Evolutionary conservation across 1,140 invertebrate genomes (phyloP).

Genomic region (Glomeris maerens): DNA sequence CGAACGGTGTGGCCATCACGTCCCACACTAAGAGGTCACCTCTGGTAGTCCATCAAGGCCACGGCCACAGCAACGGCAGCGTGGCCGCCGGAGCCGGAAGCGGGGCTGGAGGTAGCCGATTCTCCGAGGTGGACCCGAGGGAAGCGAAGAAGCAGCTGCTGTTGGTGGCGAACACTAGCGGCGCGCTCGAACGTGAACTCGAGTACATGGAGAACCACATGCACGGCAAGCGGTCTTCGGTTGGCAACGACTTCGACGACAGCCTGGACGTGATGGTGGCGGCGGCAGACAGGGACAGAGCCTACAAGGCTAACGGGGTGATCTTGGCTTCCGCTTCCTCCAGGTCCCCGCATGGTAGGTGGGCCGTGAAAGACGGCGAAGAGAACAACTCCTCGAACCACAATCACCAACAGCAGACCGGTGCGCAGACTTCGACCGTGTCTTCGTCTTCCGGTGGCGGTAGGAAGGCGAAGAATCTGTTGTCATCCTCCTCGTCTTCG

Average conservation of each 20-base stretch:
- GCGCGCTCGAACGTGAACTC: constrained; percentile 20
- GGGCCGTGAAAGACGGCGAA: constrained; percentile 15
- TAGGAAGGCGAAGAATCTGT: constrained; percentile 10
- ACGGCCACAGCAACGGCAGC: too few species aligned
- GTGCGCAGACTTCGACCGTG: neutral
- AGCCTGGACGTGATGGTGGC: constrained; percentile 34
- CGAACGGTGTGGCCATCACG: neutral
- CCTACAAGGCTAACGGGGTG: constrained; percentile 23
- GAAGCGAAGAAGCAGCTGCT: neutral
- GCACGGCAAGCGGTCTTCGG: constrained; percentile 21
- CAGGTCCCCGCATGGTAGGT: constrained; percentile 2
- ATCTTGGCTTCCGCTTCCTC: neutral
- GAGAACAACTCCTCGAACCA: constrained; percentile 1
- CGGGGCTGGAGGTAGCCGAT: constrained; percentile 4
- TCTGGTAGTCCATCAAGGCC: neutral
- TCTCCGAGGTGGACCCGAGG: constrained; percentile 10
- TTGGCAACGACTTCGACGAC: constrained; percentile 41
- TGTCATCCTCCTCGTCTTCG: too few species aligned
- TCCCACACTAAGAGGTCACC: neutral
- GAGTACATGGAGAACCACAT: constrained; percentile 21
- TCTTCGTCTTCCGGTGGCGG: constrained; percentile 12
- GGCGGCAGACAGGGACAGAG: constrained; percentile 43
- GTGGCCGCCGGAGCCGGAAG: too few species aligned
- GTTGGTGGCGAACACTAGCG: constrained; percentile 2
- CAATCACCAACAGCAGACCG: neutral